These are phyloP conservation scores for Monopis laevigella DNA, from an alignment of 2,888 invertebrate genomes.

Conservation along the genomic window DNA sequence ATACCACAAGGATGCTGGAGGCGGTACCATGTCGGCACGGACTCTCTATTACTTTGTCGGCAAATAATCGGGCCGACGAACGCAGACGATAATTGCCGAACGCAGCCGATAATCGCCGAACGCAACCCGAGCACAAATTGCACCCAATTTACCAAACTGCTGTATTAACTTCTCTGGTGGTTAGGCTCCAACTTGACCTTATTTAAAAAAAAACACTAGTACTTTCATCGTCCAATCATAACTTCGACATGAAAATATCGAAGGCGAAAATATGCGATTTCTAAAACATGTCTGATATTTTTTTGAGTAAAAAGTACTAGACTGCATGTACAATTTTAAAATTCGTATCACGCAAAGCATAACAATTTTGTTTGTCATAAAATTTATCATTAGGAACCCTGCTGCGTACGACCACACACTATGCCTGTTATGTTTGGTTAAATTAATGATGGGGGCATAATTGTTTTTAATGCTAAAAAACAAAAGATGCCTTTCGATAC, in stretches of 20 bases:
- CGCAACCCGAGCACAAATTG: conserved; percentile 27
- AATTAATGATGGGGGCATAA: no score
- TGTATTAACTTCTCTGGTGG: conserved; percentile 7
- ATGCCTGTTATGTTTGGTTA: no score
- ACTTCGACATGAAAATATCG: no score
- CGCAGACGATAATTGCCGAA: conserved; percentile 34
- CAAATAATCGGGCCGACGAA: conserved; percentile 19
- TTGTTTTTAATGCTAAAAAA: no score
- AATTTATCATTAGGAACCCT: conserved; percentile 28
- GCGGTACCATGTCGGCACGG: conserved; percentile 27
- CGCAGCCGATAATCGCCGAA: conserved; percentile 15
- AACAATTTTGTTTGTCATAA: conserved; percentile 23
- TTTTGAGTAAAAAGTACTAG: no score
- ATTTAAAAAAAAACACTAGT: no score
- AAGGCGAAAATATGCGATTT: no score
- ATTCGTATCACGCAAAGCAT: no score
- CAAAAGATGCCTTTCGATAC: no score
- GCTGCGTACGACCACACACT: conserved; percentile 38
- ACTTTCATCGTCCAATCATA: no score
- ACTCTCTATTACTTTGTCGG: conserved; percentile 15
- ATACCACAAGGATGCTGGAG: conserved; percentile 1
- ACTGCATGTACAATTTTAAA: no score
- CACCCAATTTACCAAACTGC: conserved; percentile 33
- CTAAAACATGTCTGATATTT: no score
- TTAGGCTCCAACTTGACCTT: background rate